Evolutionary conservation across 2,888 invertebrate genomes (phyloP).

Genomic region (Smittia aterrima): DNA sequence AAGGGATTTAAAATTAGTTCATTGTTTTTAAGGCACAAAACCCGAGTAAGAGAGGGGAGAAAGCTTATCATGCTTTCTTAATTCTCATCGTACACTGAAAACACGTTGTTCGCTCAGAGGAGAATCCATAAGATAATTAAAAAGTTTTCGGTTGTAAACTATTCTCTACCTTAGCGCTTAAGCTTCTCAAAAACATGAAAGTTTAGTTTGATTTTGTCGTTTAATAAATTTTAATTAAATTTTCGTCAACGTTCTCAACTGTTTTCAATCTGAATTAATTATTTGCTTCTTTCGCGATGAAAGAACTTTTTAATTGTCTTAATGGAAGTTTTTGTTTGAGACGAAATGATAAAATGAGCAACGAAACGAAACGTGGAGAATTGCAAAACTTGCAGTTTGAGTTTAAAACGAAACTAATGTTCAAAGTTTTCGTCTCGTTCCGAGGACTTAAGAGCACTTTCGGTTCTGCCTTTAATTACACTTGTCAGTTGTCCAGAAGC

Average conservation of each 20-base stretch:
- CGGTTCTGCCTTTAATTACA: not conserved
- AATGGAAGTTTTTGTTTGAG: slow-evolving; percentile 30
- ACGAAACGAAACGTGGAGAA: not conserved
- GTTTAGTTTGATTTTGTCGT: not conserved
- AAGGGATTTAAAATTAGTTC: slow-evolving; percentile 4
- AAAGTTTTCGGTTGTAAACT: not conserved
- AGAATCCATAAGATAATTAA: not conserved
- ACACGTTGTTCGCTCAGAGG: not conserved
- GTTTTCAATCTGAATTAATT: slow-evolving; percentile 21
- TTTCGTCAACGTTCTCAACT: not conserved
- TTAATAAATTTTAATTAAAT: slow-evolving; percentile 21
- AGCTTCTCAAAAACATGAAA: not conserved
- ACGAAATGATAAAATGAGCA: slow-evolving; percentile 11
- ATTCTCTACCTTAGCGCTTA: not conserved
- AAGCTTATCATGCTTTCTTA: slow-evolving; percentile 1
- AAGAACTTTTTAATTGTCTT: slow-evolving; percentile 34
- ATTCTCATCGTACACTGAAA: not conserved
- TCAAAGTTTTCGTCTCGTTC: not conserved
- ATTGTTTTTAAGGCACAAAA: not conserved
- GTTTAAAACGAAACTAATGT: not conserved
- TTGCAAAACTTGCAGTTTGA: not conserved
- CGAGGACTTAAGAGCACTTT: not conserved
- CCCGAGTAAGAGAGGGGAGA: not conserved
- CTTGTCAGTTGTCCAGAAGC: not conserved
- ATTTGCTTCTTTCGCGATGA: not conserved